Percentiles rank a stretch among this genome's conserved stretches.
phyloP scores from a whole-genome alignment of 1,140 invertebrate species.

The Macrostomum lignano region DNA sequence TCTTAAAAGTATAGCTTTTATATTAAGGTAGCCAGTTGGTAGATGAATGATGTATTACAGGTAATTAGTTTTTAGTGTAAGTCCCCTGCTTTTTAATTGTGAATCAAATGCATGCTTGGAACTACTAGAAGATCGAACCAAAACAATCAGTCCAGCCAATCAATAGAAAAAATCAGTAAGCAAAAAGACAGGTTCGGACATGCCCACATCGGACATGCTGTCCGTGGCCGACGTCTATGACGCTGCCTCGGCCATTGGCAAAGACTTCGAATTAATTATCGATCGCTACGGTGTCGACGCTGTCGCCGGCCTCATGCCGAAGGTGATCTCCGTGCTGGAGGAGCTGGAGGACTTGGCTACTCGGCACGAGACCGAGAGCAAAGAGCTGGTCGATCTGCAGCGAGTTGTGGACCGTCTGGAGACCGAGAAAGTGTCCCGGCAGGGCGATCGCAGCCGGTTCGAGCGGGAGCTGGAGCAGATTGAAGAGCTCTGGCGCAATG shows the following conservation, averaged over 20 bases:
- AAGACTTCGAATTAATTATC: constrained; percentile 81
- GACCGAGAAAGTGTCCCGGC: constrained; percentile 41
- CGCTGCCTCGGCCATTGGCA: constrained; percentile 77
- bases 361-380: constrained; percentile 59
- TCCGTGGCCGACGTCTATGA: constrained; percentile 85
- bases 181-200: too few relatives aligned
- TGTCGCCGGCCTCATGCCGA: constrained; percentile 60
- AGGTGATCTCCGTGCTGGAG: constrained; percentile 75
- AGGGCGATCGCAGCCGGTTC: neutral
- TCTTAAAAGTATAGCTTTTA: too few relatives aligned
- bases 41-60: too few relatives aligned
- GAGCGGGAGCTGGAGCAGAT: constrained; percentile 69
- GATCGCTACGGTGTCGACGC: constrained; percentile 59
- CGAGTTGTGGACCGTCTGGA: constrained; percentile 58
- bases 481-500: constrained; percentile 67
- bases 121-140: too few relatives aligned
- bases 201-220: too few relatives aligned
- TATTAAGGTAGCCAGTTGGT: too few relatives aligned
- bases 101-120: too few relatives aligned
- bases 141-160: too few relatives aligned
- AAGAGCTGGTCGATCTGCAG: constrained; percentile 45
- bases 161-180: too few relatives aligned
- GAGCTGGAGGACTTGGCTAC: constrained; percentile 60
- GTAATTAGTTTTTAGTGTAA: too few relatives aligned
- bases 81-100: too few relatives aligned